A percentile compares a stretch with the other conserved stretches of the same genome.
Conservation (phyloP, 2,888 invertebrate genomes). For the Cheilosia pagana region DNA sequence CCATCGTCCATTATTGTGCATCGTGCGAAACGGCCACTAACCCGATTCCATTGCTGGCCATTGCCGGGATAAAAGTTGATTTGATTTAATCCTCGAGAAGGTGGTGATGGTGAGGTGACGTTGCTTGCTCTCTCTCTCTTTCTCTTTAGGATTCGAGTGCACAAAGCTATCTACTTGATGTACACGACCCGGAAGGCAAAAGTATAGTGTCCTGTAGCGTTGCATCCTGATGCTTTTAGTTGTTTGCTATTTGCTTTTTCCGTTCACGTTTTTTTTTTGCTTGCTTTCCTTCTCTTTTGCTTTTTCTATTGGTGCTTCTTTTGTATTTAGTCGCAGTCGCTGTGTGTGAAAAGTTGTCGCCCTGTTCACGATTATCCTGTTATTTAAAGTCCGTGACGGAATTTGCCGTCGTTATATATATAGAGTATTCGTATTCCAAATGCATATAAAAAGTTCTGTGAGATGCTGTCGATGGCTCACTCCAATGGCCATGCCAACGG, state of each 20-base stretch:
- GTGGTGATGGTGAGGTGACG: slow-evolving; percentile 36
- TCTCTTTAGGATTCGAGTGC: neutral
- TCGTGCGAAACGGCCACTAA: slow-evolving; percentile 70
- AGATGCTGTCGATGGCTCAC: slow-evolving; percentile 26
- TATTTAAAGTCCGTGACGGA: slow-evolving; percentile 74
- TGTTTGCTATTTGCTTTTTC: slow-evolving; percentile 56
- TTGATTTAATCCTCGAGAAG: slow-evolving; percentile 71
- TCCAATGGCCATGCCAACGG: neutral
- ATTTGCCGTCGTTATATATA: slow-evolving; percentile 45
- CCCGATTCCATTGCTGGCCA: slow-evolving; percentile 64
- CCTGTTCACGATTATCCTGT: slow-evolving; percentile 74
- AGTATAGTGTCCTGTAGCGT: slow-evolving; percentile 62
- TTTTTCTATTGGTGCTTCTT: slow-evolving; percentile 33
- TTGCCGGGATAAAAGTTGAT: slow-evolving; percentile 68
- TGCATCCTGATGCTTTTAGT: slow-evolving; percentile 68
- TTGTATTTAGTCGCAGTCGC: slow-evolving; percentile 32
- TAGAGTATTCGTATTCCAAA: slow-evolving; percentile 20
- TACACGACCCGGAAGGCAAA: slow-evolving; percentile 59
- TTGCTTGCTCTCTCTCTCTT: neutral
- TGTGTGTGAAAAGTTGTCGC: slow-evolving; percentile 65
- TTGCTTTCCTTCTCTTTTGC: slow-evolving; percentile 6
- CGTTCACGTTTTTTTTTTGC: neutral
- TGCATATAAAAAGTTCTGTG: slow-evolving; percentile 62
- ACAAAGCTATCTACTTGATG: slow-evolving; percentile 14
- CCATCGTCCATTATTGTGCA: slow-evolving; percentile 66